Base-by-base conservation (phyloP, 2,888 invertebrate species). In the Escarpia spicata region DNA sequence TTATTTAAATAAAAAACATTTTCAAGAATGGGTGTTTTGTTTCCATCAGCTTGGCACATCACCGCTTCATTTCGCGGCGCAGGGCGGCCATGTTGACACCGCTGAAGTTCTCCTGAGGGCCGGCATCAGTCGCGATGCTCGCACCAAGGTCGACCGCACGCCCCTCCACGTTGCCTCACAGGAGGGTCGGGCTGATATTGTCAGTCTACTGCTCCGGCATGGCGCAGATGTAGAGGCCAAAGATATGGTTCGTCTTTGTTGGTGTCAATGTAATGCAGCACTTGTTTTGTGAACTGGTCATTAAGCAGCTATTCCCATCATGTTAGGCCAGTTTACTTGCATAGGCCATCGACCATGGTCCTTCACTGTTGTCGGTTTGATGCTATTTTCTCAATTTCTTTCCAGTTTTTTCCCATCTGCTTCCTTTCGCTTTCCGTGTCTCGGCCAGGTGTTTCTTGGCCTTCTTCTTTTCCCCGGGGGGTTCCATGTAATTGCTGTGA, bases 81-180 rank as follows among this genome's bases (percentile, higher is more conserved):
- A 98, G 97, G 97, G 97, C 96, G 98, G 99, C 96, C 98, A 98
- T 95, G 96, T 97, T 92, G 98, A 97, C 94, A 98, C 98, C 92
- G 98, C 98, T 94, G 98, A 98, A 95, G 97, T 98, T 94, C 97
- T 99, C 93, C 97, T 99, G 93, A 97, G 98, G 94, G 98, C 98
- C 37, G 99, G 99, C 92, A 98, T 98, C 94, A 98, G 98, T 92
- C 97, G 98, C 94, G 99, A 99, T 97, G 98, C 98, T 1, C 97
- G 98, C 95, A 99, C 98, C 52, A 99, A 99, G 97, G 98, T 98
- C 2, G 98, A 99, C 96, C 97, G 98, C 95, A 99, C 99, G 43
- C 98, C 99, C 58, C 97, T 99, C 94, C 99, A 99, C 97, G 97
- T 98, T 96, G 99, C 99, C 75, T 98, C 98, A 3, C 98, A 98